Evolutionary conservation across 2,888 invertebrate genomes (phyloP).

Genomic region (Junonia oenone): DNA sequence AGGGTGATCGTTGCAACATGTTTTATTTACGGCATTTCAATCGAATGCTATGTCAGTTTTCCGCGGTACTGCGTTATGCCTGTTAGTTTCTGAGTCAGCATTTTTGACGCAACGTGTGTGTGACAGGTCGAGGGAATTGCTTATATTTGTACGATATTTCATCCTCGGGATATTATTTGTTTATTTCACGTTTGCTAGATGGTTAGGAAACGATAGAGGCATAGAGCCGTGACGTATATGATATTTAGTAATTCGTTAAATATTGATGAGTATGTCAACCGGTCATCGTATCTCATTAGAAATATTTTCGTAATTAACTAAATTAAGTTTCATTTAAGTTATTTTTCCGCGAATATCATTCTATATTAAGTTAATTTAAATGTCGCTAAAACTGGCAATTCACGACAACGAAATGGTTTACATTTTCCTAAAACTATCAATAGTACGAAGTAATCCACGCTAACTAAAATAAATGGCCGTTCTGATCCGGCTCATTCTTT

Average conservation of each 20-base stretch:
- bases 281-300: background rate
- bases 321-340: background rate
- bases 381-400: too few species aligned
- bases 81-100: slow-evolving; percentile 48
- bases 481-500: slow-evolving; percentile 68
- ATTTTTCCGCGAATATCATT: background rate
- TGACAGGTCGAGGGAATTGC: slow-evolving; percentile 49
- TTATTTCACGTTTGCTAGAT: slow-evolving; percentile 19
- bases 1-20: slow-evolving; percentile 69
- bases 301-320: background rate
- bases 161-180: slow-evolving; percentile 20
- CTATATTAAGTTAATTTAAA: background rate
- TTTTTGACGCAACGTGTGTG: slow-evolving; percentile 48
- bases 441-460: slow-evolving; percentile 41
- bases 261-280: background rate
- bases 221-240: background rate
- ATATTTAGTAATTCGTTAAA: background rate
- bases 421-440: too few species aligned
- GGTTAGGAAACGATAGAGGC: background rate
- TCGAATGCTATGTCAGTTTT: slow-evolving; percentile 66
- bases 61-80: slow-evolving; percentile 38
- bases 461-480: slow-evolving; percentile 71
- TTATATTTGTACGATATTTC: slow-evolving; percentile 31
- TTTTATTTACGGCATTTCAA: slow-evolving; percentile 78
- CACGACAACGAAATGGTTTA: too few species aligned